A percentile compares a stretch with the other conserved stretches of the same genome.
These are phyloP conservation scores for Synchiropus splendidus DNA, from an alignment of 2,113 vertebrate genomes.

Conservation along the genomic window DNA sequence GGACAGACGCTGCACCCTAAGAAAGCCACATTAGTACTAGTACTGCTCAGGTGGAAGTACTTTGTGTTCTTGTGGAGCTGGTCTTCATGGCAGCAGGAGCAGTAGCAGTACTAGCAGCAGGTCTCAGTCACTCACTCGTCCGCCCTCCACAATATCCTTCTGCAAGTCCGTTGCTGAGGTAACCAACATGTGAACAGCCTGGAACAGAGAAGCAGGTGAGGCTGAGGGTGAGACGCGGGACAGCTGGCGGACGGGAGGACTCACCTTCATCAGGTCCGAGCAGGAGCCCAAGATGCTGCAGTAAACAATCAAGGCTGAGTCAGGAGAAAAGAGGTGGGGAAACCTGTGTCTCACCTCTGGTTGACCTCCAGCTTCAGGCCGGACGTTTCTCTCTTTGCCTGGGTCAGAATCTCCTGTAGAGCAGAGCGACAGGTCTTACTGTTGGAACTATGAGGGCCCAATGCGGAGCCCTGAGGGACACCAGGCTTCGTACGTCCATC, in stretches of 20 bases:
- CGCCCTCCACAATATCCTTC: slow-evolving; percentile 90
- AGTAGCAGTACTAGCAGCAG: no score
- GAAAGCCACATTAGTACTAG: not conserved
- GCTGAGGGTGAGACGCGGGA: no score
- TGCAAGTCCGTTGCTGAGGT: slow-evolving; percentile 86
- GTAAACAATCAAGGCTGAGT: not conserved
- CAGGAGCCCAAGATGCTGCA: slow-evolving; percentile 88
- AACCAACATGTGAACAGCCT: slow-evolving; percentile 84
- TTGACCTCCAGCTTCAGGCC: slow-evolving; percentile 91
- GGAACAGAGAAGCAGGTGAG: slow-evolving; percentile 13
- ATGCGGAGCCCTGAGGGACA: slow-evolving; percentile 4
- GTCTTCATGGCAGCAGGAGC: no score
- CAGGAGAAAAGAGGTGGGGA: not conserved
- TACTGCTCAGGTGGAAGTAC: no score
- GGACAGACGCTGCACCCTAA: slow-evolving; percentile 82
- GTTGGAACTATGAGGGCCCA: not conserved
- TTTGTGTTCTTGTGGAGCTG: no score
- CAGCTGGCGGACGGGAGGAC: no score
- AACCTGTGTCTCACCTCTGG: slow-evolving; percentile 74
- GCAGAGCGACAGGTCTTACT: not conserved
- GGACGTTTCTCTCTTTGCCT: slow-evolving; percentile 76
- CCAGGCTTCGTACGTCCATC: slow-evolving; percentile 93
- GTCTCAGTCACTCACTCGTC: slow-evolving; percentile 74
- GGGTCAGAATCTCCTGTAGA: slow-evolving; percentile 83
- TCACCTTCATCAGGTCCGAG: slow-evolving; percentile 82